Evolutionary conservation across 2,888 invertebrate genomes (phyloP).

Genomic region (Lasioglossum leucozonium): DNA sequence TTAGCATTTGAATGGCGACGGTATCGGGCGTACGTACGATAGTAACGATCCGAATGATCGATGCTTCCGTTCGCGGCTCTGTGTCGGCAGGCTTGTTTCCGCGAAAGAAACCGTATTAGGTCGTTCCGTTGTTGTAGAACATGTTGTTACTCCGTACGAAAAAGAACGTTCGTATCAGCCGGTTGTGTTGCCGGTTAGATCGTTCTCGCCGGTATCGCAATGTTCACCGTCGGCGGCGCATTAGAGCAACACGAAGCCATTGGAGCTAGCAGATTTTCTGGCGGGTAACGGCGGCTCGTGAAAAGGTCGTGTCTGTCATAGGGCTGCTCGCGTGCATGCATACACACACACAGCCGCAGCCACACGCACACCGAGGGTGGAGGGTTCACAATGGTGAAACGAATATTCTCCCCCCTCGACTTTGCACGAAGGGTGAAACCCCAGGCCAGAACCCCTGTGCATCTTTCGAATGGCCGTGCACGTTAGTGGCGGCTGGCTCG

Average conservation of each 20-base stretch:
- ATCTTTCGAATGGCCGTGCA: slow-evolving; percentile 70
- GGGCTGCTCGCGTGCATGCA: slow-evolving; percentile 36
- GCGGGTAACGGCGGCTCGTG: slow-evolving; percentile 39
- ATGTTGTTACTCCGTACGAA: not conserved
- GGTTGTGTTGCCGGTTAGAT: not conserved
- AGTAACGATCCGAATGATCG: slow-evolving; percentile 33
- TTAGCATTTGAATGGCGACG: slow-evolving; percentile 58
- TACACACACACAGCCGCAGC: too few species aligned
- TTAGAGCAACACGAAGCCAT: slow-evolving; percentile 41
- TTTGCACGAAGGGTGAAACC: slow-evolving; percentile 67
- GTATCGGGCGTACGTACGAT: slow-evolving; percentile 40
- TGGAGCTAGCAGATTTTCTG: slow-evolving; percentile 35
- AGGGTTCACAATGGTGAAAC: slow-evolving; percentile 70
- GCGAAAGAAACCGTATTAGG: not conserved
- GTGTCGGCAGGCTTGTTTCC: slow-evolving; percentile 1
- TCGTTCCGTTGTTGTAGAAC: too few species aligned
- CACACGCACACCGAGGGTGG: slow-evolving; percentile 56
- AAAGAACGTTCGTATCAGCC: not conserved
- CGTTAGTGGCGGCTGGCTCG: slow-evolving; percentile 75
- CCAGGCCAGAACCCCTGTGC: slow-evolving; percentile 55
- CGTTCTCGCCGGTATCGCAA: not conserved
- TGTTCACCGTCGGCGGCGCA: slow-evolving; percentile 2
- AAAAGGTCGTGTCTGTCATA: slow-evolving; percentile 61
- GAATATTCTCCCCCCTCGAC: slow-evolving; percentile 65
- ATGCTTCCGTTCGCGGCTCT: slow-evolving; percentile 19